Evolutionary conservation across 1,140 invertebrate genomes (phyloP), one percentile per base, ranked within the genome.

Genomic region (Pinna nobilis): DNA sequence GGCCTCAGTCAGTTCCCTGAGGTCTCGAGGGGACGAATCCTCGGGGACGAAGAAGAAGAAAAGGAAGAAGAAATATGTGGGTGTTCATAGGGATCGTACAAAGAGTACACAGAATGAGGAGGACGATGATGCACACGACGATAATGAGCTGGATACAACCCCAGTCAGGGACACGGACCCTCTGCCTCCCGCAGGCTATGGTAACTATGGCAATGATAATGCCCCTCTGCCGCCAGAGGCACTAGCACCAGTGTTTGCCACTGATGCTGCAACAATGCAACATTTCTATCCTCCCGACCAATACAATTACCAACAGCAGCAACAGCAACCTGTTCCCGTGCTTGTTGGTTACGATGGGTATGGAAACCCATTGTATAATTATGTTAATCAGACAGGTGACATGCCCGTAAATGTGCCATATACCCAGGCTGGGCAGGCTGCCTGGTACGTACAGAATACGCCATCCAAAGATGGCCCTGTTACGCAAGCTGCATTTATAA

Each of bases 311-410:
- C 64, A 35, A n/a, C 57, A 57, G 28, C 51, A 60, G 3, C 63
- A 71, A 49, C 64, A 67, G 37, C 63, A 30, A 68, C 30, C 33
- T 39, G 67, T 67, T 20, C 57, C 50, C 13, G 44, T 49, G 28
- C n/a, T 68, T 25, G 13, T 71, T 30, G 74, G 74, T 30, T 74
- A 72, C 57, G 69, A 70, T 57, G 72, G 66, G 15, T 65, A 74
- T 65, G 76, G 76, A 2, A 70, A 73, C 57, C 32, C 70, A 18
- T 68, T 74, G 7, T 79, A 75, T 63, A 75, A 69, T 25, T 84
- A 82, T 67, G 80, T 70, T n/a, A 80, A 84, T 50, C 82, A 80
- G 11, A n/a, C n/a, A n/a, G n/a, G n/a, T n/a, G n/a, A n/a, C n/a
- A 74, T 63, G 11, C 41, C 55, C 6, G 23, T 50, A 18, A 39